Evolutionary conservation across 1,140 invertebrate species (phyloP).

Genomic region (Bombus turneri): DNA sequence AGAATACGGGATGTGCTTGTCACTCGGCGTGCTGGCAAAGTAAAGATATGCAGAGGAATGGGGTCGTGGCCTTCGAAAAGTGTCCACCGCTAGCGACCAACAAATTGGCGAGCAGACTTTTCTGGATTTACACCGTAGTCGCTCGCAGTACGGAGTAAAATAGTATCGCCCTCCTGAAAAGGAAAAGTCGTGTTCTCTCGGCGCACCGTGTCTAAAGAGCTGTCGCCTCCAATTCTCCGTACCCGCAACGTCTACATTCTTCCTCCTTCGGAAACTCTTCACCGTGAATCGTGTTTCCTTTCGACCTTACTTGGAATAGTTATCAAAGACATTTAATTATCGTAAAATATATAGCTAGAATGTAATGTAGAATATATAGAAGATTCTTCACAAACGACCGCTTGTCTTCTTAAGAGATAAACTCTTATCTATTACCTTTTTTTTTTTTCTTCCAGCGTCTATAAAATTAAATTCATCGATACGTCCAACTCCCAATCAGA

Average conservation of each 20-base stretch:
- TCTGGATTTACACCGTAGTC: slow-evolving; percentile 47
- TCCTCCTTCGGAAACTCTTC: background rate
- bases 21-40: slow-evolving; percentile 39
- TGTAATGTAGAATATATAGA: too few species aligned
- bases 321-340: background rate
- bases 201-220: slow-evolving; percentile 61
- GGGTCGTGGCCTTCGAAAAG: slow-evolving; percentile 17
- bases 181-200: slow-evolving; percentile 64
- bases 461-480: too few species aligned
- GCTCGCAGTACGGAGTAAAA: slow-evolving; percentile 58
- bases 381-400: too few species aligned
- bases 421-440: too few species aligned
- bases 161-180: slow-evolving; percentile 46
- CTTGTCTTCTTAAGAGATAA: too few species aligned
- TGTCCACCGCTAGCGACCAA: slow-evolving; percentile 52
- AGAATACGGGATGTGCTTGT: slow-evolving; percentile 55
- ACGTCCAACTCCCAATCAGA: background rate
- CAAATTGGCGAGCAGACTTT: slow-evolving; percentile 70
- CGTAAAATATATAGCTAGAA: too few species aligned
- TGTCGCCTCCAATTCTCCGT: slow-evolving; percentile 64
- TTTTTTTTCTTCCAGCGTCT: too few species aligned
- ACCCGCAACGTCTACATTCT: slow-evolving; percentile 53
- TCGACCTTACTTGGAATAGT: background rate
- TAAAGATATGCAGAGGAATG: slow-evolving; percentile 43
- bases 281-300: background rate